Evolutionary conservation across 2,888 invertebrate species (phyloP).

Genomic region (Masnerella sp.): DNA sequence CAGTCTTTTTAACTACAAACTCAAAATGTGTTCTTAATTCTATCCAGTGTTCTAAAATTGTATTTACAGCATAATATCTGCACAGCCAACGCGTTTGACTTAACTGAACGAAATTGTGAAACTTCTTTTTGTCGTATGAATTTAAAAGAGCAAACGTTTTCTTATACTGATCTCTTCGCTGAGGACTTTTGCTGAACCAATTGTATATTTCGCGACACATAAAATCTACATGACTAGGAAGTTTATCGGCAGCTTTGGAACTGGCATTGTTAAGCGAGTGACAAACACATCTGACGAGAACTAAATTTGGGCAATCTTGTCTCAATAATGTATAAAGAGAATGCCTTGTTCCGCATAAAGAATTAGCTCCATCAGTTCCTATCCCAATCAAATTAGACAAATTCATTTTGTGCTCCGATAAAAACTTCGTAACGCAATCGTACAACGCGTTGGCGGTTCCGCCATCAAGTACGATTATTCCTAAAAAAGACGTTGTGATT

Average conservation of each 20-base stretch:
- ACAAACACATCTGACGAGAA: constrained; percentile 61
- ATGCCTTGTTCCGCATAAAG: constrained; percentile 61
- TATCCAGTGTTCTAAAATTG: constrained; percentile 57
- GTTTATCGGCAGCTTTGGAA: constrained; percentile 57
- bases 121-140: constrained; percentile 21
- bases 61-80: constrained; percentile 55
- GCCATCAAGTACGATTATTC: not conserved
- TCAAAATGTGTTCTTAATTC: constrained; percentile 51
- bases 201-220: too few species aligned
- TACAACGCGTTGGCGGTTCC: constrained; percentile 4
- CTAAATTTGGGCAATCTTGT: constrained; percentile 51
- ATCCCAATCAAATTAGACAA: constrained; percentile 60
- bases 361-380: constrained; percentile 63
- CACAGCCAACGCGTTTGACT: constrained; percentile 59
- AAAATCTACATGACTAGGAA: too few species aligned
- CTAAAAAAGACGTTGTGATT: constrained; percentile 34
- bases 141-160: constrained; percentile 19
- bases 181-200: constrained; percentile 12
- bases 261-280: constrained; percentile 59
- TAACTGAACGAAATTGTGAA: constrained; percentile 56
- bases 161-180: constrained; percentile 12
- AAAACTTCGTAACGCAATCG: not conserved
- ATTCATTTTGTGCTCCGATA: constrained; percentile 18
- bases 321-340: constrained; percentile 62
- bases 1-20: constrained; percentile 37